phyloP scores from a whole-genome alignment of 2,113 vertebrate genomes.

The Microtus oregoni region DNA sequence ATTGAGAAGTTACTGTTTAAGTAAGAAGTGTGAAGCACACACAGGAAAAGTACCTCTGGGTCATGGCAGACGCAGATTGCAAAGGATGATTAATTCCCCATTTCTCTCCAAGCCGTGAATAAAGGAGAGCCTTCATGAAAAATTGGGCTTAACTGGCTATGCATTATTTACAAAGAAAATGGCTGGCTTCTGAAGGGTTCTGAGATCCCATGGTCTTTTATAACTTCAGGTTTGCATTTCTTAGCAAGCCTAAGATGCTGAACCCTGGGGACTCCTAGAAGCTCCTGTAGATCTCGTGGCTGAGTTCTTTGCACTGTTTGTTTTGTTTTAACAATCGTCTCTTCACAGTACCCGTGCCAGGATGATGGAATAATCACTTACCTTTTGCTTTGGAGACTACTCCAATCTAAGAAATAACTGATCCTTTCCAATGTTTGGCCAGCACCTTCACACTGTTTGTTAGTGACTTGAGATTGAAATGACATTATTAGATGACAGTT shows the following conservation, averaged over 20 bases:
- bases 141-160: background rate
- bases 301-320: background rate
- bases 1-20: background rate
- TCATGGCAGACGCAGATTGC: background rate
- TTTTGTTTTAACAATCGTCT: background rate
- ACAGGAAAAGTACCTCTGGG: background rate
- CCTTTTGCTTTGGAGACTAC: background rate
- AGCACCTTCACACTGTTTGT: background rate
- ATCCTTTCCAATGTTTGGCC: background rate
- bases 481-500: background rate
- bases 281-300: background rate
- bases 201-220: background rate
- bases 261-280: background rate
- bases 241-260: background rate
- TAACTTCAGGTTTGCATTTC: background rate
- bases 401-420: background rate
- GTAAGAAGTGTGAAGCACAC: background rate
- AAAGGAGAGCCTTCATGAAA: background rate
- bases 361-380: background rate
- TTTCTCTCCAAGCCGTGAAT: slow-evolving; percentile 13
- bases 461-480: background rate
- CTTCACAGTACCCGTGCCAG: background rate
- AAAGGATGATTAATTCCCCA: background rate
- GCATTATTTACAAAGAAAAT: background rate
- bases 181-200: background rate